Base-by-base conservation (phyloP, 2,888 invertebrate genomes). In the Pyrochroa serraticornis region DNA sequence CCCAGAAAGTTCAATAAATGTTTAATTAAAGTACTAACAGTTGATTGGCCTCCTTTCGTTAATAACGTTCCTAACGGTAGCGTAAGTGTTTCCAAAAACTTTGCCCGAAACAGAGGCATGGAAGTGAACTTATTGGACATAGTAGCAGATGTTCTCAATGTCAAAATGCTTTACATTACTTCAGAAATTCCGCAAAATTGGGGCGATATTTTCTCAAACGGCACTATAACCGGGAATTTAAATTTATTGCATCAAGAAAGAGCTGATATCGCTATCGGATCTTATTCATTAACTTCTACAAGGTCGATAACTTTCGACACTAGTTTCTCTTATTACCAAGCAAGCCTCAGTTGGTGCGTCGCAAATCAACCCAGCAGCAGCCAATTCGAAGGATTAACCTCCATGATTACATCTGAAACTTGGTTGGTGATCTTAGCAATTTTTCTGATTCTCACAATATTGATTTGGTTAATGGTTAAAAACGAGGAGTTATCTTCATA, bases 1-100 rank as follows among this genome's bases (percentile, higher is more conserved):
- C 66, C 66, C 1, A 37, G 55, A 6, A 39, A 53, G 37, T 48
- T 68, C 9, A 53, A 54, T n/a, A 43, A 38, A n/a, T 68, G 66
- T 49, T 48, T 48, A 14, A 49, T 66, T 1, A 56, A 31, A 34
- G 63, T 65, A 2, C 50, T 61, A 7, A 60, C 65, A 7, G 64
- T 63, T 13, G 37, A 62, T 6, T 68, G 65, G 65, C 68, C 66
- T 6, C 63, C 66, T 2, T 66, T 58, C 36, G 62, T 66, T 9
- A 54, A 66, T 41, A 34, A 51, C 22, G 22, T 22, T 6, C 63
- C 50, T 2, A 8, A n/a, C 2, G 14, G 22, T 30, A 13, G 51
- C 13, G 13, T 51, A 8, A 37, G 58, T 10, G 39, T 58, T 9
- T 37, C 59, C 0, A 53, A 53, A 30, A 30, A 47, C 9, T 58